Conservation (phyloP, 2,888 invertebrate genomes). For the Amphipoea lucens region DNA sequence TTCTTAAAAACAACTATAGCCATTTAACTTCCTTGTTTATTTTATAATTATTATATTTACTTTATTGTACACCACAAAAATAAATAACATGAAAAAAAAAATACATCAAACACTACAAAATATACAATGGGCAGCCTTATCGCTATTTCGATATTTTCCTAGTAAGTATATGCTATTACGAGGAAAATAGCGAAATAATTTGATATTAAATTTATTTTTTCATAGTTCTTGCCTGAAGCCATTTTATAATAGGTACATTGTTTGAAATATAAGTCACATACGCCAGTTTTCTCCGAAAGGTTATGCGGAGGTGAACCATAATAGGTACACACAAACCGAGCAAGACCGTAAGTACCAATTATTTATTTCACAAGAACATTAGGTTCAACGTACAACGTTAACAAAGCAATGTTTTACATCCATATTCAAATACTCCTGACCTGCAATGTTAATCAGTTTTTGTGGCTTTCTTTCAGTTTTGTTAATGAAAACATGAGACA, state of each 20-base stretch:
- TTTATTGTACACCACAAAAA: no score
- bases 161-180: background rate
- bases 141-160: background rate
- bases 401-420: slow-evolving; percentile 28
- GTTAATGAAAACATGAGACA: background rate
- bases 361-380: background rate
- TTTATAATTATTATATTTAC: no score
- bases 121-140: no score
- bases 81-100: no score
- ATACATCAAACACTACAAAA: no score
- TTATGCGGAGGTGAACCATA: background rate
- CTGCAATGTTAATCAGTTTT: slow-evolving; percentile 27
- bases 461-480: background rate
- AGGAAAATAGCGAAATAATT: no score
- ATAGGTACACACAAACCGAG: background rate
- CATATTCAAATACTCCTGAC: slow-evolving; percentile 42
- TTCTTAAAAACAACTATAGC: background rate
- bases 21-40: background rate
- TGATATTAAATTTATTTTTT: background rate
- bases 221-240: background rate
- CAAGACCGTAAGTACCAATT: background rate
- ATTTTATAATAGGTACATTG: background rate
- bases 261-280: background rate
- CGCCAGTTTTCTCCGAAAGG: no score
- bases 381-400: slow-evolving; percentile 3